Evolutionary conservation across 2,797 vertebrate species (phyloP).

Genomic region (Aldrovandia affinis): DNA sequence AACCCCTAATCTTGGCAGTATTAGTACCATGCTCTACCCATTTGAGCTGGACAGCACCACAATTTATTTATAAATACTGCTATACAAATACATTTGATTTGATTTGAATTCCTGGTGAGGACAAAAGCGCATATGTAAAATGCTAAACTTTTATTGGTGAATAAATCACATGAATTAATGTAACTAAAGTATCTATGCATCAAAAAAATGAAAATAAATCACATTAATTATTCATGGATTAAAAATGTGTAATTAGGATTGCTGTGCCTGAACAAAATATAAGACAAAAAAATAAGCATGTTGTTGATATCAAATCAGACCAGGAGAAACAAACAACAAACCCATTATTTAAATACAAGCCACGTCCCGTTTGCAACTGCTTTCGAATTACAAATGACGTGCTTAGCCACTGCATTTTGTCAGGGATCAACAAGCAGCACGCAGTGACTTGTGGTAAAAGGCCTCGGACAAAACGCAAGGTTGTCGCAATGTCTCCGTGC

Average conservation of each 20-base stretch:
- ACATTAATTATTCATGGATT: background rate
- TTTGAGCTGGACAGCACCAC: too few relatives aligned
- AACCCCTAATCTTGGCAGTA: too few relatives aligned
- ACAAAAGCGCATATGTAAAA: too few relatives aligned
- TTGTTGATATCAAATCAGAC: background rate
- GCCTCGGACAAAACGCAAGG: background rate
- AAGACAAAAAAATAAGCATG: background rate
- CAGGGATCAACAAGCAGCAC: constrained; percentile 12
- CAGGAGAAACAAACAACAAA: background rate
- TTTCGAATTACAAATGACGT: background rate
- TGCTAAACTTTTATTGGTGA: too few relatives aligned
- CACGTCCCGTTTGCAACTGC: constrained; percentile 27
- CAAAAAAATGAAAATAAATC: background rate
- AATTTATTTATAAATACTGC: too few relatives aligned
- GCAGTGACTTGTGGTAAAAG: background rate
- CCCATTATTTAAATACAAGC: background rate
- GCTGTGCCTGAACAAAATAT: background rate
- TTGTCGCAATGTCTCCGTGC: too few relatives aligned
- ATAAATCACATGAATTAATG: too few relatives aligned
- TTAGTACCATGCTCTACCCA: too few relatives aligned
- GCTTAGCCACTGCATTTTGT: background rate
- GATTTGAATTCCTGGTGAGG: too few relatives aligned
- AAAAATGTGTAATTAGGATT: constrained; percentile 4
- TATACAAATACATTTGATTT: too few relatives aligned
- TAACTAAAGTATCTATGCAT: background rate